These are phyloP conservation scores for Centropyge bicolor DNA, from an alignment of 2,797 vertebrate genomes.

Conservation along the genomic window DNA sequence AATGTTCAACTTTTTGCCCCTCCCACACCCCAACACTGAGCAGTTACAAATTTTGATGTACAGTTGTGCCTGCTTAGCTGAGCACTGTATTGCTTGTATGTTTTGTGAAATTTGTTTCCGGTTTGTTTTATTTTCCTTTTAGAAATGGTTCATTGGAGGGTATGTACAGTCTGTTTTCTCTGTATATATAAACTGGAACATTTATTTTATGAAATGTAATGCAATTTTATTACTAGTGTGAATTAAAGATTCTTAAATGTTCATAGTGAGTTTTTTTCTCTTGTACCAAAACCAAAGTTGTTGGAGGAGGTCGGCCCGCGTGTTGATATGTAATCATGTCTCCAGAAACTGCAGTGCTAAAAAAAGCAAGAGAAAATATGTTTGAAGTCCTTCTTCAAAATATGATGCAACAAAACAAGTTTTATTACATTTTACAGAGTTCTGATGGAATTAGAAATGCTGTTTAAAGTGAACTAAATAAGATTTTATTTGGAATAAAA, in stretches of 20 bases:
- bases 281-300: conserved; percentile 81
- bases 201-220: conserved; percentile 99
- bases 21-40: conserved; percentile 91
- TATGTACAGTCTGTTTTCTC: conserved; percentile 99
- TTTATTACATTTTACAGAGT: conserved; percentile 81
- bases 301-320: conserved; percentile 69
- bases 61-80: conserved; percentile 97
- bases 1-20: conserved; percentile 90
- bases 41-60: conserved; percentile 96
- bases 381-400: conserved; percentile 78
- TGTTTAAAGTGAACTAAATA: conserved; percentile 82
- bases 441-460: conserved; percentile 82
- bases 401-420: conserved; percentile 74
- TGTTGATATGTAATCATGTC: conserved; percentile 79
- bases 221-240: conserved; percentile 99
- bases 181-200: conserved; percentile 99
- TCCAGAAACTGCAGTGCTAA: conserved; percentile 70
- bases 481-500: conserved; percentile 87
- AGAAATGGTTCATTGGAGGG: conserved; percentile 91
- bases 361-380: conserved; percentile 72
- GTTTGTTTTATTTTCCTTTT: conserved; percentile 82
- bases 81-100: conserved; percentile 98
- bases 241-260: conserved; percentile 99
- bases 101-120: conserved; percentile 93
- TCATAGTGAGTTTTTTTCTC: conserved; percentile 86